A percentile compares a stretch with the other conserved stretches of the same genome.
Evolutionary conservation across 1,140 invertebrate genomes (phyloP).

Genomic region (Tachypleus tridentatus): DNA sequence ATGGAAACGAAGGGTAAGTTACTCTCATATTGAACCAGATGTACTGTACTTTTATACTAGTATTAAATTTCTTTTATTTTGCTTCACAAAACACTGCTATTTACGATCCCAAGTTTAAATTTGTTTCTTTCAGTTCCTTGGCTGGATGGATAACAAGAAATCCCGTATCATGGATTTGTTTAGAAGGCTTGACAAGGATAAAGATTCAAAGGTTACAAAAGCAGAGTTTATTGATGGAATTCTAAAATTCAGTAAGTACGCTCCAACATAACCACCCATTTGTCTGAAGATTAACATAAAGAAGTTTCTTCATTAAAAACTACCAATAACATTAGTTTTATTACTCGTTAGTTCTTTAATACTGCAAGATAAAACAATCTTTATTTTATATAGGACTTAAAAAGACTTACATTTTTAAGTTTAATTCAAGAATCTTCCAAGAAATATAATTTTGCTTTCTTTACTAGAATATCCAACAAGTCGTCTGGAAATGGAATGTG

Average conservation of each 20-base stretch:
- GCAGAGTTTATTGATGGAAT: constrained; percentile 98
- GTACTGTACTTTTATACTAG: too few relatives aligned
- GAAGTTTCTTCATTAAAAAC: too few relatives aligned
- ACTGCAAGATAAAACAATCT: too few relatives aligned
- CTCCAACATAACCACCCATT: not conserved
- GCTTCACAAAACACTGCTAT: too few relatives aligned
- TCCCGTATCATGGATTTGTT: constrained; percentile 95
- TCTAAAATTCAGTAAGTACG: constrained; percentile 72
- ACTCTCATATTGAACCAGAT: not conserved
- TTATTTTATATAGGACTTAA: too few relatives aligned
- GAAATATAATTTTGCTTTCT: constrained; percentile 9
- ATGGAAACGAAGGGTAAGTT: constrained; percentile 81
- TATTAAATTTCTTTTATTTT: too few relatives aligned
- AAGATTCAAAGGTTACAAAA: constrained; percentile 88
- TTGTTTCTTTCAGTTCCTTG: constrained; percentile 62
- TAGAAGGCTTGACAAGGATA: constrained; percentile 96
- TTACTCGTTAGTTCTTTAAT: too few relatives aligned
- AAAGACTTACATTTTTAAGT: too few relatives aligned
- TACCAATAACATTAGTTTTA: too few relatives aligned
- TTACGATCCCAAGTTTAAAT: too few relatives aligned
- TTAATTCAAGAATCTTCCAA: too few relatives aligned
- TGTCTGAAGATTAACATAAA: not conserved
- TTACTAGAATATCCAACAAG: constrained; percentile 90
- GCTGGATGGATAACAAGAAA: constrained; percentile 99
- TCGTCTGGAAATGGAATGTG: constrained; percentile 92